These are phyloP conservation scores for Morpho deidamia DNA, from an alignment of 2,888 invertebrate genomes.

Conservation along the genomic window DNA sequence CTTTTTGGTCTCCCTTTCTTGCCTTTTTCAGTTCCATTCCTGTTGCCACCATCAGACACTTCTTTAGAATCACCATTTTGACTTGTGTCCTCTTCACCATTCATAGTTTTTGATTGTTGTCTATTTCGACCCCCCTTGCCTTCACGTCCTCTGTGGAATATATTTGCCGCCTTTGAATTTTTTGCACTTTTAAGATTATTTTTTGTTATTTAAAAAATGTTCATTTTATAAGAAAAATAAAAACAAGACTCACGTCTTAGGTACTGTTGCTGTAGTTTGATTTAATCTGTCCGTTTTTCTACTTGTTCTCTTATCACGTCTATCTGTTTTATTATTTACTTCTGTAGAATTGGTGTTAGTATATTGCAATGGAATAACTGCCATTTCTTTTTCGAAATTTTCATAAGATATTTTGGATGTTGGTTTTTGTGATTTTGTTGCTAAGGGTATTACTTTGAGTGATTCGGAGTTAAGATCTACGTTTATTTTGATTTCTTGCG, in stretches of 20 bases:
- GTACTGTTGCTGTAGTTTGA: conserved; percentile 69
- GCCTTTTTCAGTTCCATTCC: conserved; percentile 48
- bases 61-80: conserved; percentile 29
- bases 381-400: conserved; percentile 41
- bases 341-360: conserved; percentile 64
- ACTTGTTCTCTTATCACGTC: conserved; percentile 69
- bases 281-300: conserved; percentile 71
- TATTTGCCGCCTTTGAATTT: not conserved
- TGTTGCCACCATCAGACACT: conserved; percentile 39
- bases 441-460: conserved; percentile 60
- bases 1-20: conserved; percentile 75
- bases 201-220: not conserved
- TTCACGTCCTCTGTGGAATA: conserved; percentile 53
- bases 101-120: conserved; percentile 32
- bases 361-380: conserved; percentile 55
- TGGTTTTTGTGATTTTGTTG: conserved; percentile 29
- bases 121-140: conserved; percentile 61
- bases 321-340: conserved; percentile 54
- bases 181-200: not conserved
- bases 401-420: conserved; percentile 28
- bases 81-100: conserved; percentile 36
- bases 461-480: conserved; percentile 45
- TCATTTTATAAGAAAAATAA: not conserved
- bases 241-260: conserved; percentile 67
- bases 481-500: conserved; percentile 31